Evolutionary conservation across 2,113 vertebrate species (phyloP), one percentile per base, ranked within the genome.

Genomic region (Nibea coibor): DNA sequence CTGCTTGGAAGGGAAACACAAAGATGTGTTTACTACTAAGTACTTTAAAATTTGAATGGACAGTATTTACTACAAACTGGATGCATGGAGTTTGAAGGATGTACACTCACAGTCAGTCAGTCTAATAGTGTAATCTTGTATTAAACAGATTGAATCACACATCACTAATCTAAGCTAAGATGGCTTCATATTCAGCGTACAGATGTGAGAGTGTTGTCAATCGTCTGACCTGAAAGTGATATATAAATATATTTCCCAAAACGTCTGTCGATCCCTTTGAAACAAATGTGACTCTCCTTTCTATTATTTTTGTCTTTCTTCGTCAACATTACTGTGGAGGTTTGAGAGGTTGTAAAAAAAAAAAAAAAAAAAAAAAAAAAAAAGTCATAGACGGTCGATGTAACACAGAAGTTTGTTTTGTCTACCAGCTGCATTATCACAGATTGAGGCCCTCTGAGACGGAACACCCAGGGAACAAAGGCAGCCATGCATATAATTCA

Each of bases 391-490:
- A 45, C 17, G 35, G 35, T 6, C 31, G 10, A 45, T 5, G 12
- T 26, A 50, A 48, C 22, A 39, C n/a, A 57, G 19, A 16, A 12
- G 58, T 42, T 69, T 22, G 35, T 73, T 43, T 35, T 77, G 22
- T 69, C 53, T n/a, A n/a, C 11, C 56, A 45, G 14, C 56, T 75
- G 70, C 56, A 28, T 15, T 47, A 31, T 68, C 76, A 31, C 62
- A 73, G 35, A 76, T 16, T 53, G n/a, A 6, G 35, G 5, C 4
- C 26, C 45, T 70, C 63, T 31, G 26, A 78, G 45, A 58, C 76
- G 71, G 57, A 83, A 74, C 47, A 62, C 39, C 42, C 19, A 47
- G 42, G 48, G 47, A 82, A 79, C 43, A 59, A 66, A 63, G 42
- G 42, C 42, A 79, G 61, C 22, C 83, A 31, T 22, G 31, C 20